These are phyloP conservation scores for Drosophila cracens DNA, from an alignment of 2,888 invertebrate species.

Conservation along the genomic window DNA sequence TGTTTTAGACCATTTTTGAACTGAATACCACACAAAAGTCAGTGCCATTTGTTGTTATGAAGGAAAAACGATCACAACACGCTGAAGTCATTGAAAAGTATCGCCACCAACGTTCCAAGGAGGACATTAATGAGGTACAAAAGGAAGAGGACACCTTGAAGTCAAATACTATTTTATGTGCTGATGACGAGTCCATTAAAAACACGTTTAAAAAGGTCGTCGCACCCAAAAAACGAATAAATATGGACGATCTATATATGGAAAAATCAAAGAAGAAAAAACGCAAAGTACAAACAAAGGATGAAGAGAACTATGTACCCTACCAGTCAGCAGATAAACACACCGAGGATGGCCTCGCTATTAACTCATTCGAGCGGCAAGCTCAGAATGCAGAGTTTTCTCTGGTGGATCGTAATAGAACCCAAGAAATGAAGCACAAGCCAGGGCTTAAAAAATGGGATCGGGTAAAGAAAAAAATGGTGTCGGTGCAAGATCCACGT, in stretches of 20 bases:
- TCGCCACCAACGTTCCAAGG: slow-evolving; percentile 81
- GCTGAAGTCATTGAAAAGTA: slow-evolving; percentile 86
- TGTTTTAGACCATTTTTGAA: slow-evolving; percentile 93
- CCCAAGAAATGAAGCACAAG: slow-evolving; percentile 87
- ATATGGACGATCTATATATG: slow-evolving; percentile 87
- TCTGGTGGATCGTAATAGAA: slow-evolving; percentile 90
- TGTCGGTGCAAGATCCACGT: slow-evolving; percentile 87
- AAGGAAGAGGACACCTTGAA: slow-evolving; percentile 55
- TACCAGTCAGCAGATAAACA: slow-evolving; percentile 94
- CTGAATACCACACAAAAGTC: slow-evolving; percentile 93
- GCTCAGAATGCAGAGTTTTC: slow-evolving; percentile 93
- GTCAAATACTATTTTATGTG: slow-evolving; percentile 77
- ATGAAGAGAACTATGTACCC: slow-evolving; percentile 94
- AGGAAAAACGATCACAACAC: slow-evolving; percentile 92
- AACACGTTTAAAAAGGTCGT: slow-evolving; percentile 87
- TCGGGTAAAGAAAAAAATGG: slow-evolving; percentile 97
- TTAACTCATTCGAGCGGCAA: slow-evolving; percentile 92
- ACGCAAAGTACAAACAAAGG: slow-evolving; percentile 85
- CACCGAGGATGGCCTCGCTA: slow-evolving; percentile 89
- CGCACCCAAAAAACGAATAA: slow-evolving; percentile 85
- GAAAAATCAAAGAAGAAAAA: slow-evolving; percentile 86
- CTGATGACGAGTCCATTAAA: slow-evolving; percentile 86
- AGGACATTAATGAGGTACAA: slow-evolving; percentile 75
- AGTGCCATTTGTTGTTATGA: slow-evolving; percentile 93
- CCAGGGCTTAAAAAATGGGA: slow-evolving; percentile 94